These are phyloP conservation scores for Empis livida DNA, from an alignment of 2,888 invertebrate species.

Conservation along the genomic window DNA sequence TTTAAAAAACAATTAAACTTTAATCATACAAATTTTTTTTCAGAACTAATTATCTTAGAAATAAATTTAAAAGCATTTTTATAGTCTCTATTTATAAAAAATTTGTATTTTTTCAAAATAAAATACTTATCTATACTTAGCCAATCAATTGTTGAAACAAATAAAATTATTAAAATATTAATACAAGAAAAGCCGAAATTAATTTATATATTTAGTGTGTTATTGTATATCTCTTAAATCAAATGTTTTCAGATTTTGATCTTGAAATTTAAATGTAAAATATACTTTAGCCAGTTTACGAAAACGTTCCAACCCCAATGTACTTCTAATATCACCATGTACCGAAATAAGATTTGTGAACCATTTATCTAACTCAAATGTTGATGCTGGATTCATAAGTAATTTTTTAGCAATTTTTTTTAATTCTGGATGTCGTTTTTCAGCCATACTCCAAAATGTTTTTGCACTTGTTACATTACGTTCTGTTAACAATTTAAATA, in stretches of 20 bases:
- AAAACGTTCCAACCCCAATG: slow-evolving; percentile 5
- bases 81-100: too few relatives aligned
- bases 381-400: slow-evolving; percentile 2
- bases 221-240: too few relatives aligned
- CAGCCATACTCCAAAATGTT: slow-evolving; percentile 7
- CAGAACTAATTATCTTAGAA: too few relatives aligned
- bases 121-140: too few relatives aligned
- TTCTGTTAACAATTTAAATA: slow-evolving; percentile 3
- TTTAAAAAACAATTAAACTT: too few relatives aligned
- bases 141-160: too few relatives aligned
- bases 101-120: too few relatives aligned
- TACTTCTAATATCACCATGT: slow-evolving; percentile 2
- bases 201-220: too few relatives aligned
- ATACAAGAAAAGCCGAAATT: too few relatives aligned
- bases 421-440: slow-evolving; percentile 1
- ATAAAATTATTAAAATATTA: too few relatives aligned
- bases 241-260: background rate
- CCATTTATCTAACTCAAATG: slow-evolving; percentile 5
- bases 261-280: slow-evolving; percentile 4
- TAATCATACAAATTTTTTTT: too few relatives aligned
- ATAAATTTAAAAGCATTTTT: too few relatives aligned
- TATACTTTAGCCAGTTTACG: slow-evolving; percentile 2
- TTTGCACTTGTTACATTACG: slow-evolving; percentile 2
- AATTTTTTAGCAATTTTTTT: slow-evolving; percentile 1
- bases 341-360: background rate